A percentile compares a stretch with the other conserved stretches of the same genome.
Conservation (phyloP, 2,888 invertebrate species). For the Caenorhabditis panamensis region DNA sequence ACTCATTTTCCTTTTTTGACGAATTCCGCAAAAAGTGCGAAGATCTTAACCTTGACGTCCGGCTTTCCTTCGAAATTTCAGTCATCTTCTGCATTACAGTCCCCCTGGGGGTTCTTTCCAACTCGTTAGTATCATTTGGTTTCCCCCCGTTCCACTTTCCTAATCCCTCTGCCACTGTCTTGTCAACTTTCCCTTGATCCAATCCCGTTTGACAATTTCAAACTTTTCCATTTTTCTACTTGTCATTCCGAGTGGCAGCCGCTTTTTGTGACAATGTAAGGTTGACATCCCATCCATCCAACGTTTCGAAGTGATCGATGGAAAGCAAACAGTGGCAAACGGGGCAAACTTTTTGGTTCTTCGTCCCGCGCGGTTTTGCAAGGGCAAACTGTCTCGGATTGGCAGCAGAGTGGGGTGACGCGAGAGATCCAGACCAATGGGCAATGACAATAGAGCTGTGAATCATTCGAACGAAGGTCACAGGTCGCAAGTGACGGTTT, state of each 20-base stretch:
- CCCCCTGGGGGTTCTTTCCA: not conserved
- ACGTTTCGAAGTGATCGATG: not conserved
- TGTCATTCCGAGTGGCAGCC: not conserved
- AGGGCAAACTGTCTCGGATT: constrained; percentile 1
- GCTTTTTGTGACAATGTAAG: too few relatives aligned
- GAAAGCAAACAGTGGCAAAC: not conserved
- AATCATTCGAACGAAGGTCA: not conserved
- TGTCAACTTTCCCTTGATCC: not conserved
- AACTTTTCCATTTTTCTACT: not conserved
- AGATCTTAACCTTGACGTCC: not conserved
- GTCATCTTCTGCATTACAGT: not conserved
- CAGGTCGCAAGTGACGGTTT: not conserved
- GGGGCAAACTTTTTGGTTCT: not conserved
- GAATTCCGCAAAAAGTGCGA: not conserved
- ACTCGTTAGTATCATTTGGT: constrained; percentile 7
- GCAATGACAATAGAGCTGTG: not conserved
- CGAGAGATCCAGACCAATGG: not conserved
- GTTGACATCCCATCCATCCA: not conserved
- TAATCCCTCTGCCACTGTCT: not conserved
- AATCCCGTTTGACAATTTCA: too few relatives aligned
- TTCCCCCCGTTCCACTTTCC: constrained; percentile 1
- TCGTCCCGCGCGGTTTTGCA: not conserved
- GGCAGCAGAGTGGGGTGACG: not conserved
- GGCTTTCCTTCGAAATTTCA: not conserved
- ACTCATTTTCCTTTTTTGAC: not conserved